Base-by-base conservation (phyloP, 1,140 invertebrate genomes). In the Eumaeus atala region DNA sequence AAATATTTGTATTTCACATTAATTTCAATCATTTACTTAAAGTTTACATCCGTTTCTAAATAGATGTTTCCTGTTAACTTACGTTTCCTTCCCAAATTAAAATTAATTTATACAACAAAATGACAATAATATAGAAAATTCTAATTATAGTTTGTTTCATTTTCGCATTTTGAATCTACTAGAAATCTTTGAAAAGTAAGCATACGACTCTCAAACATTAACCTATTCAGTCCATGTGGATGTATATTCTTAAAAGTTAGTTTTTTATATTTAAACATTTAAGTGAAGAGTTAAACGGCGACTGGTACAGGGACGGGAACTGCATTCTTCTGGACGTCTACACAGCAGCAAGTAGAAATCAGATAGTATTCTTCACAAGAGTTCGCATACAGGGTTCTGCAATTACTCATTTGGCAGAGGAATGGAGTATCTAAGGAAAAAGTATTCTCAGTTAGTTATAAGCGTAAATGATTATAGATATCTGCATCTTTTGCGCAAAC, bases 301-400 rank as follows among this genome's bases (percentile, higher is more conserved):
- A 62, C 58, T 9, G 66, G 62, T 1, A 57, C 61, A n/a, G 59
- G 40, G 40, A 66, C 21, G 59, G 59, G 40, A 38, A 65, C 14
- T 58, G 70, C 70, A 21, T 61, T 76, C 61, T 76, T 86, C 58
- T 79, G 70, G 9, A 87, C 71, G 72, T 89, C 91, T 21, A 91
- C 90, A 66, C 93, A 94, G 74, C 93, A 94, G 69, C 93, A 94
- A 51, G 88, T 89, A 7, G 91, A 90, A 55, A 94, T 94, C 6
- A 94, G 77, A 54, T 90, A 74, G 65, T 93, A 92, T 68, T 94
- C 93, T 38, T 89, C 75, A 68, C 93, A 94, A 16, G 90, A 90
- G 70, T 94, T 94, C 11, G 93, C 92, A 66, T 93, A 92, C 1
- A 94, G 79, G 74, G 92, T 92, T 60, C 89, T 89, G 72, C 93